Conservation (phyloP, 2,797 vertebrate genomes). For the Octomys mimax region DNA sequence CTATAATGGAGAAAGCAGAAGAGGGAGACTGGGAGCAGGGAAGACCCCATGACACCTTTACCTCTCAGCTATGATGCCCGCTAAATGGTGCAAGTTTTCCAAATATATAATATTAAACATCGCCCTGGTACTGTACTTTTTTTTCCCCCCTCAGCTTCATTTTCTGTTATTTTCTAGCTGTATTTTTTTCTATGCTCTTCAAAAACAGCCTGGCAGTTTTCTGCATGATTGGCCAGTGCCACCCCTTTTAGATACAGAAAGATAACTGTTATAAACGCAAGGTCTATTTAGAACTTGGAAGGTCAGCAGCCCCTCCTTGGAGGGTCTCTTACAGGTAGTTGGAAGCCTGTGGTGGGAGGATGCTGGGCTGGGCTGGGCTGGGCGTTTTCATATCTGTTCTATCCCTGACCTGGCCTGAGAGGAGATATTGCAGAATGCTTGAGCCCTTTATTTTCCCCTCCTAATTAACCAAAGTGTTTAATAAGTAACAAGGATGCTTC, state of each 20-base stretch:
- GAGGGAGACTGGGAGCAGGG: not conserved
- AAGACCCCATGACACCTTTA: rapidly evolving
- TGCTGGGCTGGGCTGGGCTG: not conserved
- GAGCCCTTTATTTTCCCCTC: slow-evolving; percentile 68
- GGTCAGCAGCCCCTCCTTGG: not conserved
- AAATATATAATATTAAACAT: not conserved
- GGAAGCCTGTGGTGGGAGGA: slow-evolving; percentile 14
- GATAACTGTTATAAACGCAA: not conserved
- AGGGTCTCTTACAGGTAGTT: not conserved
- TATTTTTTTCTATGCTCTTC: not conserved
- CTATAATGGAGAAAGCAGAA: not conserved
- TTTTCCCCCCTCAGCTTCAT: not conserved
- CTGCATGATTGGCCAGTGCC: not conserved
- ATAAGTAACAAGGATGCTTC: slow-evolving; percentile 86
- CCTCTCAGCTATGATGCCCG: not conserved
- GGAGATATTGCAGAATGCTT: slow-evolving; percentile 54
- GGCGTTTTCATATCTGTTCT: slow-evolving; percentile 55
- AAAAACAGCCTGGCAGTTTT: not conserved
- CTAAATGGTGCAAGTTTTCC: not conserved
- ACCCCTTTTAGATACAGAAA: not conserved
- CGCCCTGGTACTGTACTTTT: not conserved
- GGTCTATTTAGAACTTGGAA: not conserved
- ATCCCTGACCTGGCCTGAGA: slow-evolving; percentile 77
- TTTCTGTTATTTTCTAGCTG: slow-evolving; percentile 1
- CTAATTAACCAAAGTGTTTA: slow-evolving; percentile 87